Evolutionary conservation across 2,113 vertebrate species (phyloP).

Genomic region (Smithornis capensis): DNA sequence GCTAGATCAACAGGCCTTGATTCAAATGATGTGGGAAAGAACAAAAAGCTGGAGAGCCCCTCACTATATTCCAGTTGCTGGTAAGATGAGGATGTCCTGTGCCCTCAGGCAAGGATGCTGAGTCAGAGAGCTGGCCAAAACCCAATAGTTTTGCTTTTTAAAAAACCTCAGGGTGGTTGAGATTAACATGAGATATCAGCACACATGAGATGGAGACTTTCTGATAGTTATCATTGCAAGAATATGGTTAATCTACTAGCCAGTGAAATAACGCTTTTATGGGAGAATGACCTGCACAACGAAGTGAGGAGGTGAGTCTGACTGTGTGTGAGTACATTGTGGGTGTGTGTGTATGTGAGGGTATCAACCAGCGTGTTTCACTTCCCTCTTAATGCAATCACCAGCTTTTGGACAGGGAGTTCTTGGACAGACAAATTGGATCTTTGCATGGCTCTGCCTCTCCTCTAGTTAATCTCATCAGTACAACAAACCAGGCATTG

Average conservation of each 20-base stretch:
- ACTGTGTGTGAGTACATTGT: not conserved
- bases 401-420: not conserved
- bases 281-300: not conserved
- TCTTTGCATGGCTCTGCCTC: not conserved
- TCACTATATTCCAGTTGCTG: not conserved
- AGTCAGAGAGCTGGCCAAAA: not conserved
- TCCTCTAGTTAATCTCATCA: not conserved
- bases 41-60: not conserved
- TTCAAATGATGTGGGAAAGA: not conserved
- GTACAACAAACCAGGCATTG: not conserved
- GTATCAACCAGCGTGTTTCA: fast-evolving
- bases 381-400: fast-evolving
- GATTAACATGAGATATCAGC: not conserved
- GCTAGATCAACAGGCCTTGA: not conserved
- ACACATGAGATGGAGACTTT: not conserved
- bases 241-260: not conserved
- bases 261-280: not conserved
- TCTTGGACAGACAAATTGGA: not conserved
- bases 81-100: not conserved
- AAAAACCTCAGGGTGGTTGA: not conserved
- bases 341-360: not conserved
- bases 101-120: not conserved
- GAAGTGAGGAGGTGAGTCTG: not conserved
- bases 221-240: not conserved
- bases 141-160: not conserved